These are phyloP conservation scores for Anolis carolinensis DNA, from an alignment of 2,113 vertebrate species.

Conservation along the genomic window DNA sequence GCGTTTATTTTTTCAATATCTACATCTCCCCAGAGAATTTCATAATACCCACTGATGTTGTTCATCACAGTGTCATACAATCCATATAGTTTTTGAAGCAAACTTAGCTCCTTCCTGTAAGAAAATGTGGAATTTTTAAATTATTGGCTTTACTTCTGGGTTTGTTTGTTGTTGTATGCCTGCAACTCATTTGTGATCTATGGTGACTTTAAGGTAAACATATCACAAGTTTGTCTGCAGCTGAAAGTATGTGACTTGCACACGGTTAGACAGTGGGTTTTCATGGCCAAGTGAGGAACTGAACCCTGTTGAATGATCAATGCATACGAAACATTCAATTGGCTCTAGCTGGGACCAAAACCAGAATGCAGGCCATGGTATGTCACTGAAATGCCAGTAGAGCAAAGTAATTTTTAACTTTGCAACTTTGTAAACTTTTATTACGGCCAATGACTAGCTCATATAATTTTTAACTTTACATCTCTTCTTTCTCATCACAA, in stretches of 20 bases:
- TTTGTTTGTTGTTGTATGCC: not conserved
- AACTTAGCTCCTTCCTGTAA: constrained; percentile 75
- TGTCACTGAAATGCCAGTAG: not conserved
- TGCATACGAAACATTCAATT: no score
- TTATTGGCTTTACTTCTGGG: not conserved
- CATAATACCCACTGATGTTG: constrained; percentile 77
- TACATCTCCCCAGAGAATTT: constrained; percentile 80
- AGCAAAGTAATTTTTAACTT: not conserved
- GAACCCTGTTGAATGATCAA: no score
- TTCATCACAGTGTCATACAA: constrained; percentile 78
- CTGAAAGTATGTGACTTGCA: no score
- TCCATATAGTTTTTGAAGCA: constrained; percentile 81
- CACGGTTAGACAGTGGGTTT: no score
- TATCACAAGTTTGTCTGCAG: no score
- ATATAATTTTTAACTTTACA: not conserved
- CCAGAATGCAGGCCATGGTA: not conserved
- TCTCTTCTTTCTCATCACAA: not conserved
- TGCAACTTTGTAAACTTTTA: no score
- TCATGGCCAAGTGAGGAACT: no score
- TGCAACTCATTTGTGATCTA: no score
- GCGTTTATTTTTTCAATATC: constrained; percentile 81
- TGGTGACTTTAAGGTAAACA: no score
- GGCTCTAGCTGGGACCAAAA: no score
- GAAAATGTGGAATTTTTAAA: not conserved
- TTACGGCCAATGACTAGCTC: no score